These are phyloP conservation scores for Dichetophora obliterata DNA, from an alignment of 2,888 invertebrate genomes.

Conservation along the genomic window DNA sequence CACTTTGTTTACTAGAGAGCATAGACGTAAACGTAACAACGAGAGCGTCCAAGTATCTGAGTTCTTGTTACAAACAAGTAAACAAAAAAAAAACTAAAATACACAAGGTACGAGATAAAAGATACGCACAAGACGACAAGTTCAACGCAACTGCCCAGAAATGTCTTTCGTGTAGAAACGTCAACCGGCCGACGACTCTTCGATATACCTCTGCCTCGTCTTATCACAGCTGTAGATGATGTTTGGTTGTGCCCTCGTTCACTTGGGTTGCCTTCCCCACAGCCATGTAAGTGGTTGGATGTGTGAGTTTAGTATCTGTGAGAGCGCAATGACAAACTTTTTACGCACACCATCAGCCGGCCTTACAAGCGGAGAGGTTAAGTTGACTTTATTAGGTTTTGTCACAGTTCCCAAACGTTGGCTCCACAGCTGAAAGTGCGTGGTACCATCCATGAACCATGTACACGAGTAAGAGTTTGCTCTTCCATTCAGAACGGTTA, in stretches of 20 bases:
- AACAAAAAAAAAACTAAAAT: neutral
- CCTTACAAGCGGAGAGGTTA: neutral
- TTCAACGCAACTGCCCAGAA: conserved; percentile 67
- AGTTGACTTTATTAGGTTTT: conserved; percentile 23
- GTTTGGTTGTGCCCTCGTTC: conserved; percentile 43
- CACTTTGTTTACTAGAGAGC: conserved; percentile 19
- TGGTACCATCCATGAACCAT: neutral
- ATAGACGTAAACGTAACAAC: neutral
- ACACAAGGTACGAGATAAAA: conserved; percentile 16
- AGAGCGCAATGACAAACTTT: conserved; percentile 41
- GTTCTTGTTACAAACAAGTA: conserved; percentile 13
- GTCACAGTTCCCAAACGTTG: conserved; percentile 13
- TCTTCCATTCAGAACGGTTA: neutral
- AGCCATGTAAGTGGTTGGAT: conserved; percentile 28
- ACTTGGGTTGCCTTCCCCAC: conserved; percentile 53
- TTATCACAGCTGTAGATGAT: neutral
- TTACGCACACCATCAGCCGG: neutral
- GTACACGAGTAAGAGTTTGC: no score
- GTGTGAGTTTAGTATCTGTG: conserved; percentile 35
- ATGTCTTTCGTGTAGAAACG: conserved; percentile 49
- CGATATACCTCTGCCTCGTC: neutral
- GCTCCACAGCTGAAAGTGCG: neutral
- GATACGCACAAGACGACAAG: conserved; percentile 67
- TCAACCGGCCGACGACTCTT: conserved; percentile 14
- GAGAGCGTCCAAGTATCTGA: neutral